Conservation (phyloP, 1,140 invertebrate species). For the Trichonephila inaurata region DNA sequence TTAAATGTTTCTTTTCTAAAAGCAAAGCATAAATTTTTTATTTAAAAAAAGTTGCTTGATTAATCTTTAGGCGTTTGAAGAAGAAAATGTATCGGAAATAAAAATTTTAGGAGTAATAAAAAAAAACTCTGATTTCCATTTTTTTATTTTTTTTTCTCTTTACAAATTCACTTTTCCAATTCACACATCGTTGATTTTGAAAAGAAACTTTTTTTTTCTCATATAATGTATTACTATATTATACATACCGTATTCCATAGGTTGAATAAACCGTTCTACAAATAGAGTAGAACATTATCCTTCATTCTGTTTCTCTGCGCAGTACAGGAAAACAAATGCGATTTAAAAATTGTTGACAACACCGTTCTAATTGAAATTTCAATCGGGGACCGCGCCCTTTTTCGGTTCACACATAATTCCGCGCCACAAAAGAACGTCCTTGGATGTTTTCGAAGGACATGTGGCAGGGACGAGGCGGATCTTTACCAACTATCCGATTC, state of each 20-base stretch:
- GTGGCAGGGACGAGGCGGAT: neutral
- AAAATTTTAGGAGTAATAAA: too few relatives aligned
- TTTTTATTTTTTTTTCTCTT: too few relatives aligned
- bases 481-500: neutral
- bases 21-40: too few relatives aligned
- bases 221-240: too few relatives aligned
- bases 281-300: neutral
- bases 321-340: neutral
- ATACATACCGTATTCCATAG: neutral
- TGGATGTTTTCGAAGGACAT: neutral
- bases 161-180: too few relatives aligned
- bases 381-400: neutral
- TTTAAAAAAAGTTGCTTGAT: too few relatives aligned
- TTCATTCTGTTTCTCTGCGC: neutral
- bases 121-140: too few relatives aligned
- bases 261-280: neutral
- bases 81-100: too few relatives aligned
- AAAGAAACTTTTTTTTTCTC: too few relatives aligned
- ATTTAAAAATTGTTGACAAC: conserved; percentile 17
- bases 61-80: too few relatives aligned
- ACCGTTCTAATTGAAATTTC: neutral
- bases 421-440: conserved; percentile 7
- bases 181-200: too few relatives aligned
- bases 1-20: too few relatives aligned
- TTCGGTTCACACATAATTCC: neutral